Conservation (phyloP, 2,797 vertebrate species). For the Myotis planiceps region DNA sequence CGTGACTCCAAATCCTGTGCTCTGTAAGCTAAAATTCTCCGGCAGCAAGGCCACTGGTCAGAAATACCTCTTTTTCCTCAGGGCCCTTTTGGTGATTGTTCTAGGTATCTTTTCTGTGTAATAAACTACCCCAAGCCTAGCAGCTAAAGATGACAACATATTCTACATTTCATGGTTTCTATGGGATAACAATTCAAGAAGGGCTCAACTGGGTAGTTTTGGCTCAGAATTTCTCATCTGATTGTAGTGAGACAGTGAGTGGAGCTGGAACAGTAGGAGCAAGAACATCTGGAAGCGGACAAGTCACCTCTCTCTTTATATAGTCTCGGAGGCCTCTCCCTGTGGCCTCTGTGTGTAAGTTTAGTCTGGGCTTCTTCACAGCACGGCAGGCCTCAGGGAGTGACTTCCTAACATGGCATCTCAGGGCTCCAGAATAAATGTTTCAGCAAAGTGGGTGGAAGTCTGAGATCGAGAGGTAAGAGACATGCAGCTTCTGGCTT, state of each 20-base stretch:
- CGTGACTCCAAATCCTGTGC: background rate
- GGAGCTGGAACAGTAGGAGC: background rate
- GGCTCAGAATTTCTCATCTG: background rate
- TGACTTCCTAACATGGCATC: background rate
- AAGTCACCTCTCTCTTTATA: background rate
- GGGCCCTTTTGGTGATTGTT: background rate
- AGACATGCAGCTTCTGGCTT: background rate
- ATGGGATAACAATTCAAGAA: background rate
- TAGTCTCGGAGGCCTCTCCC: background rate
- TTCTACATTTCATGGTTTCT: background rate
- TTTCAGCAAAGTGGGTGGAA: background rate
- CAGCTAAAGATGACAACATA: background rate
- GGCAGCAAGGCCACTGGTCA: background rate
- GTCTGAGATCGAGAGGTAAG: background rate
- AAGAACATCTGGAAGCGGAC: background rate
- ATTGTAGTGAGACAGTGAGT: background rate
- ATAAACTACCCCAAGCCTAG: background rate
- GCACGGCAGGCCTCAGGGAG: background rate
- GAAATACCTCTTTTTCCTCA: background rate
- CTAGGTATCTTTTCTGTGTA: background rate
- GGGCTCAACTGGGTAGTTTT: background rate
- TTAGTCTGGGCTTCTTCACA: background rate
- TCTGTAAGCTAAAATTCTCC: background rate
- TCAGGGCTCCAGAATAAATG: background rate
- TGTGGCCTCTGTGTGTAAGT: background rate